A percentile compares a stretch with the other conserved stretches of the same genome.
These are phyloP conservation scores for Petromus typicus DNA, from an alignment of 2,113 vertebrate genomes.

Conservation along the genomic window DNA sequence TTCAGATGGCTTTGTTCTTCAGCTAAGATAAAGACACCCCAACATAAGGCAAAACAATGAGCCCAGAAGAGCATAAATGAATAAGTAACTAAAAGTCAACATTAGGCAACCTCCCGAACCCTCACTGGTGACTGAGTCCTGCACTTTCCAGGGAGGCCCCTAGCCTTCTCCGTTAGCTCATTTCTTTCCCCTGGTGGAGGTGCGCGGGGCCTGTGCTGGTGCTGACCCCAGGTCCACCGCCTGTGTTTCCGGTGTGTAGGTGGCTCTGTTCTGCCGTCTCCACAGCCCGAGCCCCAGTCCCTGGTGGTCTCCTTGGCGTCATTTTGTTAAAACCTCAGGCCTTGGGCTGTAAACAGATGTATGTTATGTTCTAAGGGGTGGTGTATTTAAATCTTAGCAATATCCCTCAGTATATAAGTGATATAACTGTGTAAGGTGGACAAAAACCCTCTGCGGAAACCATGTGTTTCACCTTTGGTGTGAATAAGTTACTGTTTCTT, in stretches of 20 bases:
- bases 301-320: not conserved
- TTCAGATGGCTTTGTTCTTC: not conserved
- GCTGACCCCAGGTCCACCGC: not conserved
- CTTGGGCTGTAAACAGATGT: not conserved
- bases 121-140: not conserved
- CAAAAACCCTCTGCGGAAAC: slow-evolving; percentile 16
- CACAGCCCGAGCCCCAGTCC: rapidly evolving
- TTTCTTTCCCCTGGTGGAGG: not conserved
- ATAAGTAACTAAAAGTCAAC: not conserved
- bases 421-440: not conserved
- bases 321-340: not conserved
- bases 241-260: not conserved
- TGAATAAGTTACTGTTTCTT: slow-evolving; percentile 26
- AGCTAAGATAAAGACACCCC: not conserved
- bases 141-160: not conserved
- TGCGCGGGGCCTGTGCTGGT: not conserved
- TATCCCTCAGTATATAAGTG: slow-evolving; percentile 21
- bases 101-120: rapidly evolving
- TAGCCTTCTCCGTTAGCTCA: not conserved
- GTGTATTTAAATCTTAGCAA: slow-evolving; percentile 53
- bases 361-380: not conserved
- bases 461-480: slow-evolving; percentile 60
- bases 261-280: not conserved
- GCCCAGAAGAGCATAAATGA: no score
- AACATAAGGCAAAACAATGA: not conserved